Percentiles rank a stretch among this genome's conserved stretches.
Conservation (phyloP, 2,797 vertebrate genomes). For the Alfaro cultratus region DNA sequence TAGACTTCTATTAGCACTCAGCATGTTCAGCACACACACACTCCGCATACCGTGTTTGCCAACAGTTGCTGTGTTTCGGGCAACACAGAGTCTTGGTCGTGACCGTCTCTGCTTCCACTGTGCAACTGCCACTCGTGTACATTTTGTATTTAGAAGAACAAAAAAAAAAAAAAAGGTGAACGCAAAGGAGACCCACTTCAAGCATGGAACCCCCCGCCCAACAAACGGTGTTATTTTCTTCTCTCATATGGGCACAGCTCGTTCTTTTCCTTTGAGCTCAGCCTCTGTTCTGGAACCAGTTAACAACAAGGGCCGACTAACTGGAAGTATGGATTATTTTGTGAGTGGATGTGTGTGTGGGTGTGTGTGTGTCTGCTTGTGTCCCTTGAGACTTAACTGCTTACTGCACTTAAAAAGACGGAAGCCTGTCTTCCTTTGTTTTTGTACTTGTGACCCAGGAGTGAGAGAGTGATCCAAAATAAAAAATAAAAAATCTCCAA, state of each 20-base stretch:
- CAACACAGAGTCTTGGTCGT: conserved; percentile 55
- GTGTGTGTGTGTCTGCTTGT: conserved; percentile 34
- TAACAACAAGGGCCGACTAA: conserved; percentile 34
- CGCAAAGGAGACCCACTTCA: conserved; percentile 53
- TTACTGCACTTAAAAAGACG: conserved; percentile 78
- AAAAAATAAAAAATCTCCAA: conserved; percentile 66
- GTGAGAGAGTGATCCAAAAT: conserved; percentile 58
- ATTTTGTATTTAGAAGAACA: conserved; percentile 64
- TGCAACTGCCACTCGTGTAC: conserved; percentile 71
- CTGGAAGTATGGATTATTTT: conserved; percentile 48
- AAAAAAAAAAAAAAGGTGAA: conserved; percentile 46
- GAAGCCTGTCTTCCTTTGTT: conserved; percentile 64
- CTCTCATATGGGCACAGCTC: conserved; percentile 60
- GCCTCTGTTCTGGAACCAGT: conserved; percentile 38
- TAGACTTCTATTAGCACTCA: conserved; percentile 74
- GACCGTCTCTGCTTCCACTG: conserved; percentile 66
- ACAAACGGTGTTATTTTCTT: conserved; percentile 39
- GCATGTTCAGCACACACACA: conserved; percentile 74
- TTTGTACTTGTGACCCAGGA: conserved; percentile 74
- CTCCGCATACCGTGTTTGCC: conserved; percentile 54
- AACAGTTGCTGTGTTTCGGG: conserved; percentile 61
- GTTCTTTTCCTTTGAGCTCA: conserved; percentile 37
- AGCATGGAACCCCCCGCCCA: conserved; percentile 60
- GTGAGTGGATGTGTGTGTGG: conserved; percentile 12
- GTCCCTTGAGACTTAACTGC: conserved; percentile 61